Evolutionary conservation across 2,797 vertebrate genomes (phyloP).

Genomic region (Channallabes apus): DNA sequence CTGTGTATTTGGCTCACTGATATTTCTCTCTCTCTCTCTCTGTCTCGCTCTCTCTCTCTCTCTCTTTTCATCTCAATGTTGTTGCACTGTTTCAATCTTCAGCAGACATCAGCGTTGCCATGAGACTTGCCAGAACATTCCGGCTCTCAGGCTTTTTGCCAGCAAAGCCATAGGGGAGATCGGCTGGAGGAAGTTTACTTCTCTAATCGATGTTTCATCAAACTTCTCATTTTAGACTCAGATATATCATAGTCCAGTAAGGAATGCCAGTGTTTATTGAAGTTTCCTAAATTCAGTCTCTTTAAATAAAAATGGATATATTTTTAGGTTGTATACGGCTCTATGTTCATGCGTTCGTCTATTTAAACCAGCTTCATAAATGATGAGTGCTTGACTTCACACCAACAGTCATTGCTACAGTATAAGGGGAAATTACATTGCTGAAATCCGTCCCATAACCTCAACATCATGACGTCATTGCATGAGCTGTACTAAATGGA

Average conservation of each 20-base stretch:
- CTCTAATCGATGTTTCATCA: conserved; percentile 16
- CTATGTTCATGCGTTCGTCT: no score
- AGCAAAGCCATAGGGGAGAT: conserved; percentile 5
- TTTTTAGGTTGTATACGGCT: neutral
- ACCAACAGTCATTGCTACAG: no score
- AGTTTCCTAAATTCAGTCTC: neutral
- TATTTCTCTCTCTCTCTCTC: conserved; percentile 14
- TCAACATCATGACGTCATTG: neutral
- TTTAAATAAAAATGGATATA: neutral
- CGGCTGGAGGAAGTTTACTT: conserved; percentile 23
- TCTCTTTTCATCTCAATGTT: conserved; percentile 32
- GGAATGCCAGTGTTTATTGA: neutral
- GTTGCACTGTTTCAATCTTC: conserved; percentile 48
- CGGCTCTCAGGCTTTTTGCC: conserved; percentile 30
- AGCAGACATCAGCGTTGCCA: conserved; percentile 50
- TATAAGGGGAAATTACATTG: no score
- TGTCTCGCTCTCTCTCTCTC: conserved; percentile 25
- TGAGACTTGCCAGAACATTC: conserved; percentile 45
- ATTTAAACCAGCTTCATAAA: no score
- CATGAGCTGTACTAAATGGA: neutral
- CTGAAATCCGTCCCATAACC: no score
- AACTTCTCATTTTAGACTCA: conserved; percentile 28
- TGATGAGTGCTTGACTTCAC: no score
- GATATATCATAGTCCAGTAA: neutral
- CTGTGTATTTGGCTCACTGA: conserved; percentile 20